phyloP scores from a whole-genome alignment of 1,140 invertebrate genomes.

The Ips nitidus region DNA sequence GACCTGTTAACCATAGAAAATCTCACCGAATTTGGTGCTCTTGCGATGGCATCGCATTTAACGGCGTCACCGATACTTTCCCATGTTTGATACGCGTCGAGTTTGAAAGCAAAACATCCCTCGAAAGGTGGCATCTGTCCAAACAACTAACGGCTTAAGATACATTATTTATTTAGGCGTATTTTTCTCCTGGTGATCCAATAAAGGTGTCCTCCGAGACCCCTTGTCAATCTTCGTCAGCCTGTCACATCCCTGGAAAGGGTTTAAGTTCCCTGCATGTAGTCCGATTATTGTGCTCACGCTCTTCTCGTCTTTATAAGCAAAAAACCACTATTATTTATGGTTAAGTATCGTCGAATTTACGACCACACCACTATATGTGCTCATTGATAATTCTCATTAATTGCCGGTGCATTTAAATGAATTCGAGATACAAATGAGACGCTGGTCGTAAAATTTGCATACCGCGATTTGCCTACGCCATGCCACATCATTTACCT shows the following conservation, averaged over 20 bases:
- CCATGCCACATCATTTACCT: background rate
- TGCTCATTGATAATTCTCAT: constrained; percentile 21
- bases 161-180: background rate
- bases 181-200: background rate
- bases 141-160: background rate
- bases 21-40: too few species aligned
- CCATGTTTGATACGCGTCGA: too few species aligned
- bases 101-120: background rate
- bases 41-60: too few species aligned
- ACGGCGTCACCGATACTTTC: too few species aligned
- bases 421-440: constrained; percentile 23
- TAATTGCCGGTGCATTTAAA: constrained; percentile 19
- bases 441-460: constrained; percentile 15
- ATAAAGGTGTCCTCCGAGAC: background rate
- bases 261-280: too few species aligned
- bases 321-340: constrained; percentile 3
- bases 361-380: constrained; percentile 10
- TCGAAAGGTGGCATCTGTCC: background rate
- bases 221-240: too few species aligned
- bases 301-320: too few species aligned
- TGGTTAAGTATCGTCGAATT: constrained; percentile 1
- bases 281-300: too few species aligned
- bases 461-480: constrained; percentile 13
- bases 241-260: too few species aligned
- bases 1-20: too few species aligned